A percentile compares a stretch with the other conserved stretches of the same genome.
phyloP scores from a whole-genome alignment of 2,888 invertebrate species.

The Meandrusa payeni region DNA sequence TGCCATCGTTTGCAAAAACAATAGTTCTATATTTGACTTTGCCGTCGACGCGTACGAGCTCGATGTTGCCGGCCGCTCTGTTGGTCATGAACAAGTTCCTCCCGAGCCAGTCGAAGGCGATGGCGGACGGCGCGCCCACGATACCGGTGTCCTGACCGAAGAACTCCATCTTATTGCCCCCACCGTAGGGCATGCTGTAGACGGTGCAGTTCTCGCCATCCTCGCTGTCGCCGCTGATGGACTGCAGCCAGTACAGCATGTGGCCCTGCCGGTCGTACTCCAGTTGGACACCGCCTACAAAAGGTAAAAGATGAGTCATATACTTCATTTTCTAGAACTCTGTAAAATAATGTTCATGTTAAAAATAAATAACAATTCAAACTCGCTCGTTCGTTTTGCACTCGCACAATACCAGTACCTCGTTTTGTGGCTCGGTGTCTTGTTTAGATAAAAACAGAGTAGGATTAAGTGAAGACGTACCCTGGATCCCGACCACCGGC shows the following conservation, averaged over 20 bases:
- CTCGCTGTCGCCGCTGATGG: constrained; percentile 83
- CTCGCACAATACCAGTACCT: too few relatives aligned
- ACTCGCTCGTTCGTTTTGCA: too few relatives aligned
- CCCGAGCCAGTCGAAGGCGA: constrained; percentile 98
- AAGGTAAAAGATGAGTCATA: too few relatives aligned
- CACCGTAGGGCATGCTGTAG: constrained; percentile 90
- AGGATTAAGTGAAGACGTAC: constrained; percentile 40
- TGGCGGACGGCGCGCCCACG: constrained; percentile 93
- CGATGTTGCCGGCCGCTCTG: constrained; percentile 93
- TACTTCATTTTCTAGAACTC: too few relatives aligned
- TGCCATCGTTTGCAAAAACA: constrained; percentile 94
- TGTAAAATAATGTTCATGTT: too few relatives aligned
- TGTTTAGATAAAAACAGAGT: too few relatives aligned
- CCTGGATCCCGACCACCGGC: constrained; percentile 90
- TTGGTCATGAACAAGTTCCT: constrained; percentile 97
- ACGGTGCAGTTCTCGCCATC: constrained; percentile 93
- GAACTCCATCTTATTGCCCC: constrained; percentile 88
- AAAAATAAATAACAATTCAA: too few relatives aligned
- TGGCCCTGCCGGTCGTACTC: constrained; percentile 95
- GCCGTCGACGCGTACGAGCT: constrained; percentile 92
- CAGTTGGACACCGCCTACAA: constrained; percentile 88
- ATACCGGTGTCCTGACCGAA: constrained; percentile 91
- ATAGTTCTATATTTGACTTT: constrained; percentile 91
- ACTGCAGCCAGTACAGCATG: constrained; percentile 93
- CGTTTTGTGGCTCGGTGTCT: too few relatives aligned